Conservation (phyloP, 37 sponge, comb jelly and placozoan genomes). For the Oopsacas minuta region DNA sequence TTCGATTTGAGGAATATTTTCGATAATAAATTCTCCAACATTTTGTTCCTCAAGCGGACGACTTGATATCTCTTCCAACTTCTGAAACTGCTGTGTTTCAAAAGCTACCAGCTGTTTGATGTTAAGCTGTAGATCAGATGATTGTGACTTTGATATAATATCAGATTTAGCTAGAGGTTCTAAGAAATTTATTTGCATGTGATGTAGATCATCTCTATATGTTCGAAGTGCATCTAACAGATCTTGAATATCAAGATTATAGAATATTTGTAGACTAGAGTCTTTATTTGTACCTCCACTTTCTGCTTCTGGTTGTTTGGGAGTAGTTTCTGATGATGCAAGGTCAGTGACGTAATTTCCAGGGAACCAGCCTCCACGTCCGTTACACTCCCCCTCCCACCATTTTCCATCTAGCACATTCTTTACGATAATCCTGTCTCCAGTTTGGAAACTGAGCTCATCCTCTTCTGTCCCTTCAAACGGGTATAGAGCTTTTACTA, state of each 20-base stretch:
- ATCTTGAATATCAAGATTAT: not conserved
- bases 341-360: conserved; percentile 67
- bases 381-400: conserved; percentile 78
- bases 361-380: conserved; percentile 80
- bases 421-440: conserved; percentile 59
- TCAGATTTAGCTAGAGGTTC: not conserved
- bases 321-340: not conserved
- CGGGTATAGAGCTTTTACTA: conserved; percentile 42
- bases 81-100: not conserved
- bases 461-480: conserved; percentile 53
- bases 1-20: conserved; percentile 37
- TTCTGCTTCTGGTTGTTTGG: not conserved
- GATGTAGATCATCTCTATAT: not conserved
- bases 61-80: conserved; percentile 13
- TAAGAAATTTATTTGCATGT: not conserved
- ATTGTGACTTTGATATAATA: not conserved
- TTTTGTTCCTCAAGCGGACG: not conserved
- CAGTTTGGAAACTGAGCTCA: conserved; percentile 73
- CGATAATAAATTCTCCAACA: not conserved
- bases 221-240: not conserved
- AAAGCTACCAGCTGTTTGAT: not conserved
- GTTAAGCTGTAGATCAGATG: not conserved
- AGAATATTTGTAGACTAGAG: not conserved
- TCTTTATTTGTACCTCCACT: not conserved
- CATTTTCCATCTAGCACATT: conserved; percentile 79